These are phyloP conservation scores for Zaprionus ghesquierei DNA, from an alignment of 1,140 invertebrate species.

Conservation along the genomic window DNA sequence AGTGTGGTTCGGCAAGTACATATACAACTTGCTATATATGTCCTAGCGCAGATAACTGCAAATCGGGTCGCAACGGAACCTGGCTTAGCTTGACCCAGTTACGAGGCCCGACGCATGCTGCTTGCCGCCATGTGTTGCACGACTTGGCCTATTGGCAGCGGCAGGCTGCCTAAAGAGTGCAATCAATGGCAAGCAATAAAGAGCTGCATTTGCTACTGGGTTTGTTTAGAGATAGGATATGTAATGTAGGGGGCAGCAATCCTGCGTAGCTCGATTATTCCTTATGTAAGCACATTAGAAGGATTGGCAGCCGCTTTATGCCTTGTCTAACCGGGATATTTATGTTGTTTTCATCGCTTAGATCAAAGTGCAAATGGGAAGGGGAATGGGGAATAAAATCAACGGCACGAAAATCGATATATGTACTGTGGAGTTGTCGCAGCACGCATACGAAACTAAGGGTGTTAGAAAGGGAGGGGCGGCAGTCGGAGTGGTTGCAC, in stretches of 20 bases:
- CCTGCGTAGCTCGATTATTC: not conserved
- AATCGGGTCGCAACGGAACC: constrained; percentile 64
- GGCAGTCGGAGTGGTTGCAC: not conserved
- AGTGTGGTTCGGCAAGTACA: not conserved
- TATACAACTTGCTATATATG: constrained; percentile 10
- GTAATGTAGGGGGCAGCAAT: no score
- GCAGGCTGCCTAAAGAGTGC: not conserved
- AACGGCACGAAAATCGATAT: constrained; percentile 67
- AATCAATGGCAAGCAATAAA: not conserved
- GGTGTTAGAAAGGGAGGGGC: constrained; percentile 2
- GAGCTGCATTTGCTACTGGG: no score
- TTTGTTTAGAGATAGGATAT: no score
- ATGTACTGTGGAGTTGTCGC: constrained; percentile 28
- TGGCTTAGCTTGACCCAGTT: constrained; percentile 74
- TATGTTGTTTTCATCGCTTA: constrained; percentile 59
- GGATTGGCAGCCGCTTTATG: constrained; percentile 51
- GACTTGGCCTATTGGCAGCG: constrained; percentile 27
- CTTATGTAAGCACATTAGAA: not conserved
- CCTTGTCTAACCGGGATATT: constrained; percentile 31
- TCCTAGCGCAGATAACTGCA: constrained; percentile 29
- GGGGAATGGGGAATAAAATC: constrained; percentile 32
- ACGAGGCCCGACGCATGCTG: constrained; percentile 50
- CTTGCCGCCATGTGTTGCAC: constrained; percentile 46
- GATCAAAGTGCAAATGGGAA: constrained; percentile 52
- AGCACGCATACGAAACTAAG: constrained; percentile 42